Percentiles rank a stretch among this genome's conserved stretches.
Evolutionary conservation across 2,113 vertebrate genomes (phyloP).

Genomic region (Lophochroa leadbeateri): DNA sequence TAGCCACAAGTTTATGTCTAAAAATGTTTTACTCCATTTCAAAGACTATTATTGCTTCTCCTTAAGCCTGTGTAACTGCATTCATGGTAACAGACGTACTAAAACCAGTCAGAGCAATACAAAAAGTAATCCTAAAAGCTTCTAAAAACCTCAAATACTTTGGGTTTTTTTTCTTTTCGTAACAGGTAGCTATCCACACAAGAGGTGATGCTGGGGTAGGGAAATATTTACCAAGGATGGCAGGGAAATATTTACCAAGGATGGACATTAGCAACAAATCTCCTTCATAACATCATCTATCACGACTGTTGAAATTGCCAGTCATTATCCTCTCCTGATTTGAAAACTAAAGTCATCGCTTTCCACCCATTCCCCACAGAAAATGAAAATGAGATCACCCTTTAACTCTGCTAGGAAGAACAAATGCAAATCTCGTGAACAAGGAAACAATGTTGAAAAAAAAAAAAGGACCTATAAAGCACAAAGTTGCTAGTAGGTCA

Average conservation of each 20-base stretch:
- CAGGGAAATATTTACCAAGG: background rate
- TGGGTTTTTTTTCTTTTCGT: too few species aligned
- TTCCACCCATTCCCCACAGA: background rate
- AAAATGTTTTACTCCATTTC: background rate
- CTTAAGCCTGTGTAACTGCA: background rate
- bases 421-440: background rate
- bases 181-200: background rate
- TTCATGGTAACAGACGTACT: background rate
- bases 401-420: background rate
- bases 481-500: background rate
- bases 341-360: background rate
- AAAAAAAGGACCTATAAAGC: background rate
- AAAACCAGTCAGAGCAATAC: background rate
- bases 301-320: background rate
- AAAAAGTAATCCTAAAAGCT: background rate
- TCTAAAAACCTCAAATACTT: background rate
- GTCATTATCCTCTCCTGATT: background rate
- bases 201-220: background rate
- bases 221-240: background rate
- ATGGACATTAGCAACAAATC: accelerated
- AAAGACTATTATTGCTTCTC: background rate
- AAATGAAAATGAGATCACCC: background rate
- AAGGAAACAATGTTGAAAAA: background rate
- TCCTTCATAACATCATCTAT: background rate
- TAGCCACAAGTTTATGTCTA: background rate